Conservation (phyloP, 2,113 vertebrate species). For the Amblyopsis rosae region DNA sequence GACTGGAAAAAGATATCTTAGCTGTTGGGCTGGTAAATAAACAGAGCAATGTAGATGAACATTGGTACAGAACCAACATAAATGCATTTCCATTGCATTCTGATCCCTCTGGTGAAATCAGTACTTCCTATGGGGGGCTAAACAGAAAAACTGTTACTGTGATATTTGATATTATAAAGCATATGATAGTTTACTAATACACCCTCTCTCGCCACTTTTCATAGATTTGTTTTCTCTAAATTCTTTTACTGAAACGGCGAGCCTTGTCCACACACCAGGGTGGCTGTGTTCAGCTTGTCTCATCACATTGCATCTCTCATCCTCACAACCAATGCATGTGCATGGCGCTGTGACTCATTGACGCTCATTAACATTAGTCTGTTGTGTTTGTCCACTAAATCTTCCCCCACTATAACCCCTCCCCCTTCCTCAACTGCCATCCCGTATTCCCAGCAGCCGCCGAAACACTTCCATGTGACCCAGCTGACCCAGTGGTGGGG, state of each 20-base stretch:
- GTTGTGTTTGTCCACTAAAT: constrained; percentile 56
- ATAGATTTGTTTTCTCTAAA: constrained; percentile 90
- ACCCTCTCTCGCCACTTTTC: constrained; percentile 71
- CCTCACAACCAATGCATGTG: neutral
- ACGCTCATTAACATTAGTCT: no score
- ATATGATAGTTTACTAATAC: constrained; percentile 42
- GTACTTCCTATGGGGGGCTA: neutral
- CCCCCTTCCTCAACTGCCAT: constrained; percentile 49
- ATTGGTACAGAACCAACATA: no score
- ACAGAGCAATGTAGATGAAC: neutral
- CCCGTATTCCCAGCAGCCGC: constrained; percentile 70
- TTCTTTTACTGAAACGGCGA: constrained; percentile 83
- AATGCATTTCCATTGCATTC: neutral
- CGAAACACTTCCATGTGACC: constrained; percentile 71
- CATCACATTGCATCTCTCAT: constrained; percentile 47
- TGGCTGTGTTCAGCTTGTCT: constrained; percentile 54
- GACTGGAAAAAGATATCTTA: no score
- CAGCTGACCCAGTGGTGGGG: constrained; percentile 55
- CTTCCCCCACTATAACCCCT: constrained; percentile 36
- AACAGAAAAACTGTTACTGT: neutral
- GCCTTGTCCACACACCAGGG: constrained; percentile 65
- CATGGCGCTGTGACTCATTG: no score
- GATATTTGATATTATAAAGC: neutral
- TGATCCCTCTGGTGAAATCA: constrained; percentile 11
- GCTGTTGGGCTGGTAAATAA: neutral